Evolutionary conservation across 1,140 invertebrate genomes (phyloP).

Genomic region (Drosophila tsacasi): DNA sequence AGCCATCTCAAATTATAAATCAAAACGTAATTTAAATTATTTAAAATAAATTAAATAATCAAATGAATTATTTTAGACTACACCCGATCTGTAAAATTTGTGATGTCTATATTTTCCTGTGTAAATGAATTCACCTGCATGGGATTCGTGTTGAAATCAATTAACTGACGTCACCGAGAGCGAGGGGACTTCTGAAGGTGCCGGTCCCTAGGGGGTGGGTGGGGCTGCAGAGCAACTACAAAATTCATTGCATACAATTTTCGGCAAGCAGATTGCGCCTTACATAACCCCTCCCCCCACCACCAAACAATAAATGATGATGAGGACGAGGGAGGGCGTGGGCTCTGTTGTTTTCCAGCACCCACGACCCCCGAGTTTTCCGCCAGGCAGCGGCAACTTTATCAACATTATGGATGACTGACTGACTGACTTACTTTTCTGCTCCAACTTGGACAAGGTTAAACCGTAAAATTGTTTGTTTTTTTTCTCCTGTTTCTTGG

Average conservation of each 20-base stretch:
- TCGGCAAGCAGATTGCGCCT: constrained; percentile 31
- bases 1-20: too few relatives aligned
- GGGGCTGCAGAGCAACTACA: constrained; percentile 3
- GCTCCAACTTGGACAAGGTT: constrained; percentile 28
- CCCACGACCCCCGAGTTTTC: constrained; percentile 6
- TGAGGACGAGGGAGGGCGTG: neutral
- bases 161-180: constrained; percentile 45
- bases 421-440: constrained; percentile 22
- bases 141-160: constrained; percentile 40
- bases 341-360: constrained; percentile 21
- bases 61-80: too few relatives aligned
- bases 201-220: neutral
- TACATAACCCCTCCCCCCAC: neutral
- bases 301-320: neutral
- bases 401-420: constrained; percentile 55
- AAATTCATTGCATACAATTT: constrained; percentile 39
- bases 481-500: neutral
- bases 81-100: neutral
- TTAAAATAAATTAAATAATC: too few relatives aligned
- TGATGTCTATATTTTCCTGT: neutral
- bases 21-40: too few relatives aligned
- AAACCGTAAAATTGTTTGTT: constrained; percentile 20
- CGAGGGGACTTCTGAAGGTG: neutral
- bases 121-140: constrained; percentile 17
- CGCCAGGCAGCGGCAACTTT: constrained; percentile 35